phyloP scores from a whole-genome alignment of 1,140 invertebrate genomes.

The Saxidomus purpurata region DNA sequence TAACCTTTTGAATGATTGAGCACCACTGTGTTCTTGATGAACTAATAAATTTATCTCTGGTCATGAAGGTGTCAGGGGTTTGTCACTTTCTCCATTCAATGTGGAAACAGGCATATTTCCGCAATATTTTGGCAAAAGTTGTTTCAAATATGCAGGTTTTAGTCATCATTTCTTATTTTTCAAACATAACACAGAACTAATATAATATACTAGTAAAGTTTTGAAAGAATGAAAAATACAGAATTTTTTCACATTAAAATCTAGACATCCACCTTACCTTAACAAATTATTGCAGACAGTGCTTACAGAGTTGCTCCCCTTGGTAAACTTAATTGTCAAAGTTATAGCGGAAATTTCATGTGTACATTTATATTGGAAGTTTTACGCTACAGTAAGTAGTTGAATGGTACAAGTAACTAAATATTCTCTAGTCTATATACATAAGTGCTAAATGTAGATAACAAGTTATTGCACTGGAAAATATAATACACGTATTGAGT shows the following conservation, averaged over 20 bases:
- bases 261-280: no score
- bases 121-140: no score
- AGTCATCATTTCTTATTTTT: no score
- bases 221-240: no score
- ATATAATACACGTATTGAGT: background rate
- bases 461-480: background rate
- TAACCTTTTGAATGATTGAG: background rate
- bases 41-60: no score
- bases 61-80: no score
- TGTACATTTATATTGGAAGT: constrained; percentile 29
- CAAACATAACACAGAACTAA: no score
- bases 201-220: no score
- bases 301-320: constrained; percentile 1
- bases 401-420: constrained; percentile 33
- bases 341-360: constrained; percentile 43
- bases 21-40: background rate
- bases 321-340: background rate
- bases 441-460: constrained; percentile 18
- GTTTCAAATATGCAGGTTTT: no score
- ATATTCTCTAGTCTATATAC: constrained; percentile 10
- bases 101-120: no score
- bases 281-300: background rate
- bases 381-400: constrained; percentile 43
- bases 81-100: no score
- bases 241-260: no score